Percentiles rank a stretch among this genome's conserved stretches.
Conservation (phyloP, 2,113 vertebrate genomes). For the Globicephala melas region DNA sequence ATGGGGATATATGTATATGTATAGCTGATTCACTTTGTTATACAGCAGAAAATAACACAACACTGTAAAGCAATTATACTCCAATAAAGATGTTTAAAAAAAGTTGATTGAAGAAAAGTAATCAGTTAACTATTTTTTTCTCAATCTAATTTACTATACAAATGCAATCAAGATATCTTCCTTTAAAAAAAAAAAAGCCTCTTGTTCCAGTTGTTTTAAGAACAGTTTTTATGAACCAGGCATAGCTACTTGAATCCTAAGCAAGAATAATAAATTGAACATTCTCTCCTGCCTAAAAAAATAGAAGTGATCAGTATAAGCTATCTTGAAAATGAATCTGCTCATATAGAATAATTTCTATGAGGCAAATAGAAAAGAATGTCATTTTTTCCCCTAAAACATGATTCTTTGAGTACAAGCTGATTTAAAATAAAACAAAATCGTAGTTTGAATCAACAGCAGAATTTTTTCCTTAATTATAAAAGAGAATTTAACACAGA, state of each 20-base stretch:
- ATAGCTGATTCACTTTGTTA: no score
- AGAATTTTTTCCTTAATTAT: background rate
- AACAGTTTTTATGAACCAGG: background rate
- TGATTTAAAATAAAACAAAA: constrained; percentile 41
- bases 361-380: background rate
- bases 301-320: background rate
- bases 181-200: background rate
- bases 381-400: background rate
- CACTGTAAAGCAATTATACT: no score
- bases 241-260: constrained; percentile 27
- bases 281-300: constrained; percentile 2
- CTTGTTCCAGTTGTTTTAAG: constrained; percentile 26
- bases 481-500: background rate
- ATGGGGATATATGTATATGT: no score
- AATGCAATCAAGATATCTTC: background rate
- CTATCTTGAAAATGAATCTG: background rate
- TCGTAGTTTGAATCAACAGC: background rate
- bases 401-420: background rate
- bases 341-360: constrained; percentile 17
- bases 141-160: constrained; percentile 3
- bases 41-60: no score
- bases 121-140: constrained; percentile 14
- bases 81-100: background rate
- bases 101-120: constrained; percentile 42
- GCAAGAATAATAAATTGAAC: constrained; percentile 49